Conservation (phyloP, 1,140 invertebrate genomes). For the Goniozus legneri region DNA sequence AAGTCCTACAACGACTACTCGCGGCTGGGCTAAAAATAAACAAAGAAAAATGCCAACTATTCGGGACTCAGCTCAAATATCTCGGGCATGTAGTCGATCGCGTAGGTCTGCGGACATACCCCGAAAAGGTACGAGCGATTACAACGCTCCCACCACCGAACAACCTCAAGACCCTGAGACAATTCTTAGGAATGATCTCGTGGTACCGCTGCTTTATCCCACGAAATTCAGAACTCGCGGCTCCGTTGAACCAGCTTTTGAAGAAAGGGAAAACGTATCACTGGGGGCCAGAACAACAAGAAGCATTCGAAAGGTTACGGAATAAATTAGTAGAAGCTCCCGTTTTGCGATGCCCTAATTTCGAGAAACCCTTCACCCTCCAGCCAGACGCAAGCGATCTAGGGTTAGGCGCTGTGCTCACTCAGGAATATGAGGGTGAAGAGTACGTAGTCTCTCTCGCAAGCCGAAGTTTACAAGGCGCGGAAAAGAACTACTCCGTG, state of each 20-base stretch:
- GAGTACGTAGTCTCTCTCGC: conserved; percentile 23
- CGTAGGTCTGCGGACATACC: conserved; percentile 32
- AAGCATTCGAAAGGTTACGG: conserved; percentile 2
- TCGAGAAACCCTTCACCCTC: conserved; percentile 12
- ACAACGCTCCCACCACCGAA: conserved; percentile 29
- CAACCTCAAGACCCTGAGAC: conserved; percentile 31
- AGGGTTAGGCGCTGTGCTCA: conserved; percentile 22
- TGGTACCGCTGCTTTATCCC: conserved; percentile 17
- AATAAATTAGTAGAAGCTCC: not conserved
- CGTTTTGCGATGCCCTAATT: not conserved
- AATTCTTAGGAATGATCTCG: conserved; percentile 7
- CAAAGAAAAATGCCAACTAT: conserved; percentile 13
- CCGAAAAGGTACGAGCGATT: conserved; percentile 37
- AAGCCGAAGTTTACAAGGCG: conserved; percentile 29
- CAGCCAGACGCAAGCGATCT: conserved; percentile 16
- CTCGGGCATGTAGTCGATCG: conserved; percentile 17
- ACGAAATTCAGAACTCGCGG: not conserved
- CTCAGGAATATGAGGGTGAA: conserved; percentile 15
- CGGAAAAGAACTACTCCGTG: conserved; percentile 45
- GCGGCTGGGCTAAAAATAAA: conserved; percentile 9
- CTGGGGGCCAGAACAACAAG: conserved; percentile 4
- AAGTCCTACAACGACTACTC: conserved; percentile 13
- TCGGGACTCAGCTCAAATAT: conserved; percentile 7
- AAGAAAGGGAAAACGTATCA: conserved; percentile 12
- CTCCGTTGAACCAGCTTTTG: conserved; percentile 8